Evolutionary conservation across 2,888 invertebrate genomes (phyloP).

Genomic region (Sphinx pinastri): DNA sequence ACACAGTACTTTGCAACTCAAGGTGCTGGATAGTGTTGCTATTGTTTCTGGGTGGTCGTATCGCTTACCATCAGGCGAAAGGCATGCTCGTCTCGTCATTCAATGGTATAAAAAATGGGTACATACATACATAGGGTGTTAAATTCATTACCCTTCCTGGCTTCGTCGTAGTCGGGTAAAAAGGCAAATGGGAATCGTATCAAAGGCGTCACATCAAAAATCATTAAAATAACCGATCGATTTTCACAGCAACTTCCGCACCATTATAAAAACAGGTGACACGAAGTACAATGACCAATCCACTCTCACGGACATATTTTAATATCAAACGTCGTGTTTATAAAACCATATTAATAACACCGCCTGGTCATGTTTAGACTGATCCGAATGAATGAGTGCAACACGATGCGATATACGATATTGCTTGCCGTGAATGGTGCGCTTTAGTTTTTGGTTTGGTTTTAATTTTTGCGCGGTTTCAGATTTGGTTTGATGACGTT

Average conservation of each 20-base stretch:
- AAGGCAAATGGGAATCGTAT: too few species aligned
- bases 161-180: too few species aligned
- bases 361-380: conserved; percentile 76
- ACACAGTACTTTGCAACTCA: too few species aligned
- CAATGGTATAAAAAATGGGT: too few species aligned
- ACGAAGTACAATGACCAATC: conserved; percentile 37
- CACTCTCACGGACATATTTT: conserved; percentile 70
- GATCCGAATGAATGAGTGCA: conserved; percentile 75
- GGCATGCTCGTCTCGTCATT: too few species aligned
- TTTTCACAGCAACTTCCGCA: conserved; percentile 35
- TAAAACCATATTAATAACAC: conserved; percentile 63
- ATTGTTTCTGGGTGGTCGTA: too few species aligned
- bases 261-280: conserved; percentile 38
- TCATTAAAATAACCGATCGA: conserved; percentile 21
- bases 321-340: conserved; percentile 72
- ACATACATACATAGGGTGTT: too few species aligned
- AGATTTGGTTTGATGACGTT: too few species aligned
- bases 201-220: neutral
- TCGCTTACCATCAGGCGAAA: too few species aligned
- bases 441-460: neutral
- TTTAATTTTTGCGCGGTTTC: too few species aligned
- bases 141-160: too few species aligned
- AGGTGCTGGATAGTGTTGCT: too few species aligned
- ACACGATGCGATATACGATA: conserved; percentile 43
- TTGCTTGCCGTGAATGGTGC: conserved; percentile 2